A percentile compares a stretch with the other conserved stretches of the same genome.
These are phyloP conservation scores for Sebastes wilsoni DNA, from an alignment of 2,797 vertebrate genomes.

Conservation along the genomic window DNA sequence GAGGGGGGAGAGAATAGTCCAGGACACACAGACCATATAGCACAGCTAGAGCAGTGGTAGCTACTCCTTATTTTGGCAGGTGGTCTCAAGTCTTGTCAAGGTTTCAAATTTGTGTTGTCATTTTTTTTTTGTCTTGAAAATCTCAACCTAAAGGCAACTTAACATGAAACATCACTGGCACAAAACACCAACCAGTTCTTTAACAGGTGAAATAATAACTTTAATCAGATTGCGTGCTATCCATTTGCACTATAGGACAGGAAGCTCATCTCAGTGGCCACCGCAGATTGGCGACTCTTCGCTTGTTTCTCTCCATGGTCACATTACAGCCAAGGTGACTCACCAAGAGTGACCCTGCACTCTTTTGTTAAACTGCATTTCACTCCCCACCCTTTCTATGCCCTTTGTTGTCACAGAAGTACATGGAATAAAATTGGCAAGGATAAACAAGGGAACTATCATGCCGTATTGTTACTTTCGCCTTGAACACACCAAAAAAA, in stretches of 20 bases:
- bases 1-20: constrained; percentile 32
- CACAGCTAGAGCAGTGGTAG: constrained; percentile 35
- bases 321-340: constrained; percentile 24
- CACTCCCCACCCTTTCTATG: constrained; percentile 21
- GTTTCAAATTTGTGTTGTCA: constrained; percentile 29
- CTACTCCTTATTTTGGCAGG: constrained; percentile 56
- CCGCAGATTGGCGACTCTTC: neutral
- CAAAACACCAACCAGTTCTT: neutral
- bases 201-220: neutral
- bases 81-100: constrained; percentile 33
- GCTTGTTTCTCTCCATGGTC: constrained; percentile 39
- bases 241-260: neutral
- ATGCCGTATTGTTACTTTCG: constrained; percentile 63
- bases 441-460: constrained; percentile 43
- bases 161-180: neutral
- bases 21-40: constrained; percentile 14
- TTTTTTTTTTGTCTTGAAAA: constrained; percentile 29
- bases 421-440: constrained; percentile 32
- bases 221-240: neutral
- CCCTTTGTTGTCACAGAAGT: constrained; percentile 39
- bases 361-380: constrained; percentile 47
- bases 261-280: constrained; percentile 16
- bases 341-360: constrained; percentile 15
- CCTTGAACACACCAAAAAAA: constrained; percentile 59
- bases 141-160: constrained; percentile 11